Percentiles rank a stretch among this genome's conserved stretches.
phyloP scores from a whole-genome alignment of 2,113 vertebrate species.

The Pterocles gutturalis region DNA sequence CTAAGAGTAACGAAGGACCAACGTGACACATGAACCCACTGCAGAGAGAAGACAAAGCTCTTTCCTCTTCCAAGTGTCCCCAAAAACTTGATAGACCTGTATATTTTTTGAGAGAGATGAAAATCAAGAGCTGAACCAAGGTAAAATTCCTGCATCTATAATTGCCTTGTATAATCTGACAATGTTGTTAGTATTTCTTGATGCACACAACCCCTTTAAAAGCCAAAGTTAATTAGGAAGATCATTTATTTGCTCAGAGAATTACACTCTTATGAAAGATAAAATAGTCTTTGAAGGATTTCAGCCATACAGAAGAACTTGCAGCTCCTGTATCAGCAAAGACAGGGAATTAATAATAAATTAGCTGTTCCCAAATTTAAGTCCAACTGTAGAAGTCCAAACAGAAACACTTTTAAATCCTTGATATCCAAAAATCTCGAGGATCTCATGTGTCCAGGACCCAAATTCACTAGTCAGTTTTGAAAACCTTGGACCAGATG shows the following conservation, averaged over 20 bases:
- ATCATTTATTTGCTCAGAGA: not conserved
- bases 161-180: not conserved
- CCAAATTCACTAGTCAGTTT: not conserved
- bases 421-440: not conserved
- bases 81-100: not conserved
- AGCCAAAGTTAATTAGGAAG: not conserved
- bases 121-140: not conserved
- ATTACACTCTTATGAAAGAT: not conserved
- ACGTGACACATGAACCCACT: not conserved
- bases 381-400: not conserved
- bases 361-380: not conserved
- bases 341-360: not conserved
- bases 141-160: not conserved
- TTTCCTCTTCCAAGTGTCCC: not conserved
- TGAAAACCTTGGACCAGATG: not conserved
- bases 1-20: not conserved
- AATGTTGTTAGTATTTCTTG: not conserved
- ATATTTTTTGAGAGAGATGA: not conserved
- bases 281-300: not conserved
- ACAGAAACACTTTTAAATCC: not conserved
- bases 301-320: not conserved
- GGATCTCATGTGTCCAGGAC: not conserved
- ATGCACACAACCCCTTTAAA: not conserved
- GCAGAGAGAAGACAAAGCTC: not conserved
- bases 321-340: not conserved